phyloP scores from a whole-genome alignment of 1,140 invertebrate species.

The Brachionus paranguensis region DNA sequence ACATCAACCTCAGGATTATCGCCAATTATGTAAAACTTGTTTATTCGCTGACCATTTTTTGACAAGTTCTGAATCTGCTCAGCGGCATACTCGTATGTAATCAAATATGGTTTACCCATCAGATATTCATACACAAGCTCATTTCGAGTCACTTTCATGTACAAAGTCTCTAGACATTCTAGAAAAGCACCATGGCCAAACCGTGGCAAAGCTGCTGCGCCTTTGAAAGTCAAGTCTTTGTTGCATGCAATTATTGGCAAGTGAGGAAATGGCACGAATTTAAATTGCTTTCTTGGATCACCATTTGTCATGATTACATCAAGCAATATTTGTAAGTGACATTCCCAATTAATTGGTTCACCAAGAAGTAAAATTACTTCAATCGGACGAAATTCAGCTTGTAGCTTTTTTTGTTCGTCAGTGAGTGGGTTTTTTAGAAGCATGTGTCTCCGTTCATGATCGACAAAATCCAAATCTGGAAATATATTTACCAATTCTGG shows the following conservation, averaged over 20 bases:
- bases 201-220: slow-evolving; percentile 52
- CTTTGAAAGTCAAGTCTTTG: slow-evolving; percentile 55
- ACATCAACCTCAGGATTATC: slow-evolving; percentile 69
- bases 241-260: slow-evolving; percentile 55
- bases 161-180: slow-evolving; percentile 51
- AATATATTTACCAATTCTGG: slow-evolving; percentile 62
- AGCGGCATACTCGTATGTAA: slow-evolving; percentile 55
- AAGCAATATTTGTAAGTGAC: slow-evolving; percentile 61
- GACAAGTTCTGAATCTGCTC: slow-evolving; percentile 46
- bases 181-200: slow-evolving; percentile 56
- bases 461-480: slow-evolving; percentile 65
- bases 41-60: slow-evolving; percentile 45
- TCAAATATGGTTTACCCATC: slow-evolving; percentile 55
- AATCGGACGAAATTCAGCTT: slow-evolving; percentile 55
- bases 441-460: slow-evolving; percentile 57
- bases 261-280: slow-evolving; percentile 39
- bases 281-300: slow-evolving; percentile 44
- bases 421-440: slow-evolving; percentile 43
- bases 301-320: slow-evolving; percentile 67
- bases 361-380: slow-evolving; percentile 55
- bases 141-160: slow-evolving; percentile 53
- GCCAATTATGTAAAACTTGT: slow-evolving; percentile 54
- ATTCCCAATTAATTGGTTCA: slow-evolving; percentile 55
- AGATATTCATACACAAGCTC: slow-evolving; percentile 52
- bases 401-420: slow-evolving; percentile 53